Conservation (phyloP, 2,797 vertebrate genomes). For the Alectoris magna region DNA sequence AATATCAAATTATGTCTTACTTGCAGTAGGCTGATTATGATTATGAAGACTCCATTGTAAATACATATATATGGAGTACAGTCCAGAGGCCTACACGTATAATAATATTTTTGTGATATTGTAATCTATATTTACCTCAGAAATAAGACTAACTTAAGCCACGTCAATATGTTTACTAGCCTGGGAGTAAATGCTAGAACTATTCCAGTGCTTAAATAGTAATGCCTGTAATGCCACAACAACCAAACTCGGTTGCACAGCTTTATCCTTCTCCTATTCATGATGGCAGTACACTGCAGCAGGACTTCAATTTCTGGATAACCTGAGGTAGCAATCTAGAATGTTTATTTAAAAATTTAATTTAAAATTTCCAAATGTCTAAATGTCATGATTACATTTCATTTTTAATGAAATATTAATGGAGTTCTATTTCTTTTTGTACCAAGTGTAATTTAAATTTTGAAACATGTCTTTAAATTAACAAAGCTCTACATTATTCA, state of each 20-base stretch:
- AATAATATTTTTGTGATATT: neutral
- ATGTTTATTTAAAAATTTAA: neutral
- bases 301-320: neutral
- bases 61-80: neutral
- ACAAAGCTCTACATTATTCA: neutral
- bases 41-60: neutral
- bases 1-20: neutral
- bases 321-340: neutral
- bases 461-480: neutral
- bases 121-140: neutral
- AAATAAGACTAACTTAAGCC: neutral
- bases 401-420: neutral
- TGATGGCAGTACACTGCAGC: neutral
- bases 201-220: neutral
- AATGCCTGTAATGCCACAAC: neutral
- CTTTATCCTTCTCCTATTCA: neutral
- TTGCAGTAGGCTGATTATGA: neutral
- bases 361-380: neutral
- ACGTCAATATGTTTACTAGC: neutral
- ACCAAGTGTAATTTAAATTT: neutral
- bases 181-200: neutral
- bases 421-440: neutral
- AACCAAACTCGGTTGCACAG: neutral
- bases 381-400: neutral
- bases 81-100: neutral